Conservation (phyloP, 2,888 invertebrate genomes). For the Rugalucina vietnamica region DNA sequence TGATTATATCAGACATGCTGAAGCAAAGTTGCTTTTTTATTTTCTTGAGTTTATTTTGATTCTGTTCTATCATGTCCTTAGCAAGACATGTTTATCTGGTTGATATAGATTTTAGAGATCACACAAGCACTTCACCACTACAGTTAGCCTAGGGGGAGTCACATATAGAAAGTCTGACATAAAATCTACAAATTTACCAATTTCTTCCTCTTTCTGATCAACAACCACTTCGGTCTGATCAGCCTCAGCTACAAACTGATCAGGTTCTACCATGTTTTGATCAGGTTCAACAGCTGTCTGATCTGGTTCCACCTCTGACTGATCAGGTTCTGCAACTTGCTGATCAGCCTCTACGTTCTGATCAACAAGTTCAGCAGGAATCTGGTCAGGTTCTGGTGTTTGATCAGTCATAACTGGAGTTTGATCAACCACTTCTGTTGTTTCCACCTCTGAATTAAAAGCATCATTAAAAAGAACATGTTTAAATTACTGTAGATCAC, state of each 20-base stretch:
- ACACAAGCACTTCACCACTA: constrained; percentile 5
- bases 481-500: too few species aligned
- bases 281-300: constrained; percentile 2
- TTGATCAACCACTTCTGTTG: not conserved
- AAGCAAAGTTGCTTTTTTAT: too few species aligned
- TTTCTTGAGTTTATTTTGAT: too few species aligned
- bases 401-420: not conserved
- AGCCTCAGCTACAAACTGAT: not conserved
- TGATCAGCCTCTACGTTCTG: not conserved
- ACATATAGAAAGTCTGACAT: constrained; percentile 2
- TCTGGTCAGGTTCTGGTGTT: not conserved
- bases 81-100: not conserved
- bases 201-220: constrained; percentile 10
- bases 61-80: too few species aligned
- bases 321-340: not conserved
- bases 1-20: too few species aligned
- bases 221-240: not conserved
- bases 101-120: not conserved
- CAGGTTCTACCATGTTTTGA: not conserved
- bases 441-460: constrained; percentile 11
- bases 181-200: constrained; percentile 9
- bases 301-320: not conserved
- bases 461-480: not conserved
- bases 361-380: not conserved
- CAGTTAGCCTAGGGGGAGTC: not conserved